Evolutionary conservation across 37 sponge, comb jelly and placozoan species (phyloP).

Genomic region (Halichondria panicea): DNA sequence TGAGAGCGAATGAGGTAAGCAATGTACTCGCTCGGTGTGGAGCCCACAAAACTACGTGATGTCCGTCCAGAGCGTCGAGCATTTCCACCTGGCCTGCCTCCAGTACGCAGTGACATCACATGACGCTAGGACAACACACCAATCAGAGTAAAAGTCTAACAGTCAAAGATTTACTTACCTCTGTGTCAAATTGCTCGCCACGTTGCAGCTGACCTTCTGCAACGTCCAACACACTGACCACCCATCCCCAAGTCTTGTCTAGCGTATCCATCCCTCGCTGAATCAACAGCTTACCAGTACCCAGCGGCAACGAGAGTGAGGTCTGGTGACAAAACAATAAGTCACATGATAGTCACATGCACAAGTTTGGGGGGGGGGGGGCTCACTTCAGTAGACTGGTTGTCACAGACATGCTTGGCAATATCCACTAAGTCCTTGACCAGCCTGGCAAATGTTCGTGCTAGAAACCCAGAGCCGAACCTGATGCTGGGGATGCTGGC

Average conservation of each 20-base stretch:
- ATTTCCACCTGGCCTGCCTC: not conserved
- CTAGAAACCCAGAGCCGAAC: constrained; percentile 79
- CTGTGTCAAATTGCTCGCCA: constrained; percentile 64
- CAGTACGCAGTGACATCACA: constrained; percentile 60
- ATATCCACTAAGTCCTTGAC: constrained; percentile 79
- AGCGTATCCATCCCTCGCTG: constrained; percentile 12
- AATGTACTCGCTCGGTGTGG: constrained; percentile 79
- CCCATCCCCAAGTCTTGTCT: constrained; percentile 79
- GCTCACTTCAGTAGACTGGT: constrained; percentile 13
- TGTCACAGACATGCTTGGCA: constrained; percentile 7
- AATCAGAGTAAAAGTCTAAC: not conserved
- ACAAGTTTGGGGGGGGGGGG: not conserved
- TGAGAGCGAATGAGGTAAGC: constrained; percentile 51
- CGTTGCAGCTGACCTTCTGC: constrained; percentile 75
- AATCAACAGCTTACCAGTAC: not conserved
- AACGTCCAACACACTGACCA: constrained; percentile 59
- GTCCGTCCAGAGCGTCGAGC: constrained; percentile 2
- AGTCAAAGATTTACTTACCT: constrained; percentile 27
- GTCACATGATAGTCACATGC: too few species aligned
- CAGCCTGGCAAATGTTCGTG: constrained; percentile 71
- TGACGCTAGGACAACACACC: constrained; percentile 46
- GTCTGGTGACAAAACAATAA: too few species aligned
- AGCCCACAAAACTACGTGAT: constrained; percentile 53
- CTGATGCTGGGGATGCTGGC: constrained; percentile 71
- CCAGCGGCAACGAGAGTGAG: constrained; percentile 22